Percentiles rank a stretch among this genome's conserved stretches.
Evolutionary conservation across 2,888 invertebrate genomes (phyloP).

Genomic region (Scaeva pyrastri): DNA sequence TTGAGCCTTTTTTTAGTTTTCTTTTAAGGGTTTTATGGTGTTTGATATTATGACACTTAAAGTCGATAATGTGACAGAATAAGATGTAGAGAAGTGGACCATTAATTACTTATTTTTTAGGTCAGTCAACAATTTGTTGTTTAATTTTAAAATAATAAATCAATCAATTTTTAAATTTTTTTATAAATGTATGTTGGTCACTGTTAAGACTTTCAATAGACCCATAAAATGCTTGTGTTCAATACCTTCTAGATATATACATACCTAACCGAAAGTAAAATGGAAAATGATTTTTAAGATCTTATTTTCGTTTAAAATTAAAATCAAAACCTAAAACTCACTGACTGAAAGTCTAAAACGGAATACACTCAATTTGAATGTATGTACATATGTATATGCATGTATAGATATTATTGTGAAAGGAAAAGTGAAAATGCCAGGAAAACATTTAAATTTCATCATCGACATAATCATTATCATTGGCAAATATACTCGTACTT

Average conservation of each 20-base stretch:
- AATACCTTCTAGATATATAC: not conserved
- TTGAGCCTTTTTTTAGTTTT: too few species aligned
- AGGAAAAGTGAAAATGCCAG: slow-evolving; percentile 25
- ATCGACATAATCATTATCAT: slow-evolving; percentile 58
- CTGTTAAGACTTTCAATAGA: not conserved
- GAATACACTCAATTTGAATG: too few species aligned
- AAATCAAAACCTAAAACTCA: slow-evolving; percentile 23
- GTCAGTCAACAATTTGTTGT: too few species aligned
- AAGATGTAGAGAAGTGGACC: too few species aligned
- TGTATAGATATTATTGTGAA: slow-evolving; percentile 36
- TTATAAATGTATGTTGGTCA: slow-evolving; percentile 1
- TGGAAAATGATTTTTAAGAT: slow-evolving; percentile 42
- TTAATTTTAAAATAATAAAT: too few species aligned
- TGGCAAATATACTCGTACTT: not conserved
- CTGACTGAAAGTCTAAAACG: slow-evolving; percentile 38
- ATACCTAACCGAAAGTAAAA: not conserved
- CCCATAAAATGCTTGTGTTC: not conserved
- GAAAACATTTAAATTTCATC: slow-evolving; percentile 74
- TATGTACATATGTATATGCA: too few species aligned
- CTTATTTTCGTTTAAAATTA: slow-evolving; percentile 33
- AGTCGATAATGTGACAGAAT: too few species aligned
- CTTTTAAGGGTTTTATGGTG: too few species aligned
- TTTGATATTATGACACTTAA: too few species aligned
- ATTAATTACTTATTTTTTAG: too few species aligned
- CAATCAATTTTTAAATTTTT: not conserved